These are phyloP conservation scores for Haliclona indistincta DNA, from an alignment of 37 sponge, comb jelly and placozoan species.

Conservation along the genomic window DNA sequence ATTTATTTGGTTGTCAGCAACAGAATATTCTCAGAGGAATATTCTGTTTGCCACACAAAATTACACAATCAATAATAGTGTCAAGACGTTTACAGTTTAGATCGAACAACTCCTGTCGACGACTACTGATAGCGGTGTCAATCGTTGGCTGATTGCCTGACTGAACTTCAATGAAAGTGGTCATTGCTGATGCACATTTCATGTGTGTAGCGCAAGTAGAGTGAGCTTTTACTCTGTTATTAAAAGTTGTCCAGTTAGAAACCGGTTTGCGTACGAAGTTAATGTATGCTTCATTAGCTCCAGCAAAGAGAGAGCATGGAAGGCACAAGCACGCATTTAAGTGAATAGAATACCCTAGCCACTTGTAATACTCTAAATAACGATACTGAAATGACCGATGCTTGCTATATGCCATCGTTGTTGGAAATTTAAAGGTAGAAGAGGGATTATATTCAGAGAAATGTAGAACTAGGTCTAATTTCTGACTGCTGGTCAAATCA, in stretches of 20 bases:
- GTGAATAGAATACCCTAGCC: conserved; percentile 50
- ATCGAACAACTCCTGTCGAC: neutral
- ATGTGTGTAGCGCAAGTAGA: neutral
- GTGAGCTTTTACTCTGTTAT: conserved; percentile 35
- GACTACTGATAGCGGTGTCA: neutral
- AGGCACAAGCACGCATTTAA: conserved; percentile 51
- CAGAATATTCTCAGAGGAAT: too few species aligned
- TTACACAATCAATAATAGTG: conserved; percentile 1
- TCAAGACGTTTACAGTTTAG: conserved; percentile 10
- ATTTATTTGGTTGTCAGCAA: conserved; percentile 10
- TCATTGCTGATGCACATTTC: neutral
- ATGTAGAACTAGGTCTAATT: neutral
- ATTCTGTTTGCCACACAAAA: neutral
- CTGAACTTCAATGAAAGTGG: conserved; percentile 4
- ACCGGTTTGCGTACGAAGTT: conserved; percentile 30
- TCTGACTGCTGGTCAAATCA: neutral
- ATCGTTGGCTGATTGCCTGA: conserved; percentile 6
- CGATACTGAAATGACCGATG: conserved; percentile 48
- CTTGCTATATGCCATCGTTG: conserved; percentile 39
- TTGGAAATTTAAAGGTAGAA: conserved; percentile 18
- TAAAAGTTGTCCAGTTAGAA: conserved; percentile 38
- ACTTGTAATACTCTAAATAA: conserved; percentile 45
- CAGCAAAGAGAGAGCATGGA: conserved; percentile 36
- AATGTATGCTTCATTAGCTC: neutral
- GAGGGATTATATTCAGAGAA: neutral